Conservation (phyloP, 2,888 invertebrate species). For the Diabrotica balteata region DNA sequence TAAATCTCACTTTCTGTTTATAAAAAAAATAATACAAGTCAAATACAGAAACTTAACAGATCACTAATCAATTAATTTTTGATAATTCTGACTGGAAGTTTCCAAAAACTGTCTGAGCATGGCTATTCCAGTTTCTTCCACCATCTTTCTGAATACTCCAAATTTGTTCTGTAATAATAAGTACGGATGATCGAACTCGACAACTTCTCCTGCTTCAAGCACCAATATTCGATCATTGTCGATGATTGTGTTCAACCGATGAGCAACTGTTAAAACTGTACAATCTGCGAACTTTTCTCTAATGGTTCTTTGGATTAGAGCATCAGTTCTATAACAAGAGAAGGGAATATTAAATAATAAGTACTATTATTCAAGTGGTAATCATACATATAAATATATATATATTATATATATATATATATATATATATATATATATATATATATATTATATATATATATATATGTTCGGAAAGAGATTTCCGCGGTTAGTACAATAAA, state of each 20-base stretch:
- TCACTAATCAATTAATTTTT: slow-evolving; percentile 3
- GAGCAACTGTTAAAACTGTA: slow-evolving; percentile 84
- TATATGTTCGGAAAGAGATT: too few species aligned
- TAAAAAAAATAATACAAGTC: not conserved
- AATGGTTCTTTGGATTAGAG: slow-evolving; percentile 78
- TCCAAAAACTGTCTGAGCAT: slow-evolving; percentile 8
- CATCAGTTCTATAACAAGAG: slow-evolving; percentile 68
- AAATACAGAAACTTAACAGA: not conserved
- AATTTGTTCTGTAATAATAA: slow-evolving; percentile 65
- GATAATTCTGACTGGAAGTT: slow-evolving; percentile 9
- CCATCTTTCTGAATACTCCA: slow-evolving; percentile 67
- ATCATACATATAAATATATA: too few species aligned
- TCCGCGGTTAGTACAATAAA: too few species aligned
- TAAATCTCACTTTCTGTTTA: not conserved
- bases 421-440: too few species aligned
- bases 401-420: too few species aligned
- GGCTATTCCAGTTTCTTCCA: slow-evolving; percentile 69
- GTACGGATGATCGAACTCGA: slow-evolving; percentile 81
- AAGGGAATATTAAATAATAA: too few species aligned
- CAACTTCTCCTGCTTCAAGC: slow-evolving; percentile 77
- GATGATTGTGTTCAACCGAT: slow-evolving; percentile 84
- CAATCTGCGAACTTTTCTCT: slow-evolving; percentile 75
- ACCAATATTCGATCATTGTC: slow-evolving; percentile 82
- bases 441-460: too few species aligned
- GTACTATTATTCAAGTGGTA: too few species aligned